phyloP scores from a whole-genome alignment of 2,888 invertebrate species.

The Cylindroiulus punctatus region DNA sequence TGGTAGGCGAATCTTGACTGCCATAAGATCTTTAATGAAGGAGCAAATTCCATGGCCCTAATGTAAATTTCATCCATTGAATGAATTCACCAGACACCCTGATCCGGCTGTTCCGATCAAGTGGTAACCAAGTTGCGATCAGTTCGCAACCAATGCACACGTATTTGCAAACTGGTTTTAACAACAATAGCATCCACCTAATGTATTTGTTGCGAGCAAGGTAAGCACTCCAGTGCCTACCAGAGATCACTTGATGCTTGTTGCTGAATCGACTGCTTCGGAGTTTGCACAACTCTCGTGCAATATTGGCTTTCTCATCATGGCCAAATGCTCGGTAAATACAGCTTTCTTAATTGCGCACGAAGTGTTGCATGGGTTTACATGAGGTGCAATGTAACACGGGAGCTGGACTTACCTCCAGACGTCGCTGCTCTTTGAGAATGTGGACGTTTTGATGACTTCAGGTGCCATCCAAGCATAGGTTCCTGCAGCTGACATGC shows the following conservation, averaged over 20 bases:
- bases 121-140: too few species aligned
- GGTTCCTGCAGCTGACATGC: slow-evolving; percentile 97
- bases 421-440: slow-evolving; percentile 94
- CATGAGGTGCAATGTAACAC: neutral
- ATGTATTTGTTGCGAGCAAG: too few species aligned
- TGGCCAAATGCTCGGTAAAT: neutral
- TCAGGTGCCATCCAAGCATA: slow-evolving; percentile 99
- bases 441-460: slow-evolving; percentile 89
- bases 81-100: too few species aligned
- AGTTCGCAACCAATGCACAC: too few species aligned
- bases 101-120: too few species aligned
- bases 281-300: neutral
- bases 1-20: too few species aligned
- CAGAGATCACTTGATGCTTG: neutral
- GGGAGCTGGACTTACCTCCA: slow-evolving; percentile 75
- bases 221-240: neutral
- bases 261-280: neutral
- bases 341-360: neutral
- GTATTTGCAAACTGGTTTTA: too few species aligned
- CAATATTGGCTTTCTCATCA: neutral
- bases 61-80: too few species aligned
- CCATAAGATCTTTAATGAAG: too few species aligned
- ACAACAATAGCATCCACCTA: too few species aligned
- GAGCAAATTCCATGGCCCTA: too few species aligned
- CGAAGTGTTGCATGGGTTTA: neutral